Evolutionary conservation across 1,140 invertebrate species (phyloP), one percentile per base, ranked within the genome.

Genomic region (Metaphire vulgaris): DNA sequence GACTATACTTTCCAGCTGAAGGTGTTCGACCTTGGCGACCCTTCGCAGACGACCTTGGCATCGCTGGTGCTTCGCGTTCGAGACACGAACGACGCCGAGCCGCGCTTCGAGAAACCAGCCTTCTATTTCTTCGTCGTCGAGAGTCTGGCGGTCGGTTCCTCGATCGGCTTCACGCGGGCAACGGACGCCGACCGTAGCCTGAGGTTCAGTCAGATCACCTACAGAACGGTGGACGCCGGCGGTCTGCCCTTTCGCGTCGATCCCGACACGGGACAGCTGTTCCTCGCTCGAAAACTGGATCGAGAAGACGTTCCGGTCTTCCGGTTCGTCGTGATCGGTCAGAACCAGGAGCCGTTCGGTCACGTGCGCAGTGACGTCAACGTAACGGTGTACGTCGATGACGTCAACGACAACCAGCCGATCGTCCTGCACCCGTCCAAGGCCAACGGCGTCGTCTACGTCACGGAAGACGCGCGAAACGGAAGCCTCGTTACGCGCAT

Each of bases 401-500:
- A 86, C 74, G 78, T 81, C n/a, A 85, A 85, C 77, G 85, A 86
- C 78, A 83, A 86, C 76, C 68, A 70, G 2, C 85, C 85, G n/a
- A 66, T 80, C 2, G 80, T 85, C 73, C 77, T 77, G 41, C 81
- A 81, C 69, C 82, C 83, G 0, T 74, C 78, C 66, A 79, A 81
- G 0, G 83, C 83, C 74, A 77, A 80, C 70, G 81, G 80, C 21
- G 70, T 84, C 33, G 34, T 73, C 28, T 34, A 73, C 33, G 31
- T 73, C 32, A 15, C 72, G 41, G 28, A n/a, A 16, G 31, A 73
- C 33, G 32, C 72, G 32, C 32, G 41, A 1, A 31, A 31, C 16
- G 72, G 72, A 26, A 73, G 31, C 14, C 34, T 73, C 21, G 72
- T 77, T 2, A 31, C 33, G 26, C 75, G 82, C 89, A 90, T 96